Evolutionary conservation across 2,113 vertebrate genomes (phyloP), one percentile per base, ranked within the genome.

Genomic region (Falcunculus frontatus): DNA sequence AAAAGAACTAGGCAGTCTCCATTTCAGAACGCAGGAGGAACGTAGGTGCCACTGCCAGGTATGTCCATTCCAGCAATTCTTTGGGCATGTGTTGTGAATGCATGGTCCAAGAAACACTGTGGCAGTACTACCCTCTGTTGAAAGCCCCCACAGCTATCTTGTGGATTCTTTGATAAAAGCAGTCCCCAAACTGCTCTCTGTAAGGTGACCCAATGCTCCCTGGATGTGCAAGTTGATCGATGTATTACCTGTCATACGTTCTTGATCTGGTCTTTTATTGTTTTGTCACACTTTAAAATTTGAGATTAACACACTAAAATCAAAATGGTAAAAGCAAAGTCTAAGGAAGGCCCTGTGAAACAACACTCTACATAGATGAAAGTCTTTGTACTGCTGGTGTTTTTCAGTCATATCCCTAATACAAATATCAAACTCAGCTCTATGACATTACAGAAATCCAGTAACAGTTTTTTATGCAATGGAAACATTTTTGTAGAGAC

Each of bases 401-500:
- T 89, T 91, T 91, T 65, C 82, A 89, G 74, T 47, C 56, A 27
- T 64, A 59, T 35, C 73, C 67, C 33, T 76, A 87, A 87, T 6
- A 77, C 21, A 90, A 96, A 89, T 33, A 84, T 49, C 69, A 74
- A 60, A 76, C 50, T 87, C 59, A 89, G 39, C 21, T 84, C 64
- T 82, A 27, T 26, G 52, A 76, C 33, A 62, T 83, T 78, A 65
- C 41, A 77, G 79, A 93, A 95, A 75, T 78, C 49, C 69, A 90
- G 1, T 69, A 95, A 72, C 53, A 76, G 88, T 41, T 92, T 95
- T 69, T 79, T 77, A 92, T 80, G 83, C 50, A 73, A 87, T 79
- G 82, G 82, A 86, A 97, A 94, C 32, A 87, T 93, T 94, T 96
- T 95, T 65, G 41, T 90, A 69, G 74, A 78, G 82, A 55, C 62